Evolutionary conservation across 2,888 invertebrate genomes (phyloP), one percentile per base, ranked within the genome.

Genomic region (Gymnocheta viridis): DNA sequence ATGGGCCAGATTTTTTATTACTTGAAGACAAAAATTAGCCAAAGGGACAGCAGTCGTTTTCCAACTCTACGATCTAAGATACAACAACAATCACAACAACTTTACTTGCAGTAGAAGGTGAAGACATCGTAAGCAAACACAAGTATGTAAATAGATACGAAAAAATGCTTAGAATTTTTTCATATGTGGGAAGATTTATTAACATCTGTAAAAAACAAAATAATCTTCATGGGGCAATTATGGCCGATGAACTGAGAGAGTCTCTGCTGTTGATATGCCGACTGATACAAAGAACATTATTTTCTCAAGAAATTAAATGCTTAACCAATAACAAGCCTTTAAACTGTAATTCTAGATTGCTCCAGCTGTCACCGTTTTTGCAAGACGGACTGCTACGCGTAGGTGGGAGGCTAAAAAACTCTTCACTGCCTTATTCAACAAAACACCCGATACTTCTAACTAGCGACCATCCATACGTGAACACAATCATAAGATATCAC

Each of bases 121-220:
- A n/a, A 2, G 58, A 72, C n/a, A 22, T 60, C 9, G 44, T 72
- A 19, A 44, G 58, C n/a, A n/a, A 32, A 0, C 72, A 72, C 14
- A 72, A 72, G 19, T 60, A 72, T 32, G 60, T 72, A 2, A 72
- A 72, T 27, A 72, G 12, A 0, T 49, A 60, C 9, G 24, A 49
- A 24, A 60, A 73, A 49, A n/a, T 62, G 24, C 6, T 73, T 7
- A 19, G 60, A 72, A 72, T 72, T n/a, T 60, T 73, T 49, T 10
- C 27, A 19, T 49, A 73, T 17, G 73, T 60, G 9, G 12, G 10
- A 3, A 73, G 73, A 24, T 73, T 60, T 27, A 27, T 73, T 12
- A 27, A 5, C n/a, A n/a, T 4, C 6, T 49, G 35, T 27, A 12
- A 14, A 27, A 54, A 24, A 24, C 12, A 27, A 5, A 51, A 12